Conservation (phyloP, 2,113 vertebrate species). For the Pedetes capensis region DNA sequence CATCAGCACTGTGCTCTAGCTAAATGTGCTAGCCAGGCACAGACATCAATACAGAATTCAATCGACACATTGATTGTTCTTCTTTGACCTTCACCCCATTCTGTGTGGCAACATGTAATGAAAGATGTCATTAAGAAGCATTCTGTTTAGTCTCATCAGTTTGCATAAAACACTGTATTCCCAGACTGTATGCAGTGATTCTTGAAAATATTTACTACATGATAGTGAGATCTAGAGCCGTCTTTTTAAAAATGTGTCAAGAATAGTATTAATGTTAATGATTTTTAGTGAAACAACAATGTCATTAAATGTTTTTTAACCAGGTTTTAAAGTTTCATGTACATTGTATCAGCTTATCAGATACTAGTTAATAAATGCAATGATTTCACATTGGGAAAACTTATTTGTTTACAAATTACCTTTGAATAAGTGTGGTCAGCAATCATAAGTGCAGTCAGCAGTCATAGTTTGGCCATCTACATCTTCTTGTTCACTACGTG, state of each 20-base stretch:
- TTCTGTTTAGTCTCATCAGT: neutral
- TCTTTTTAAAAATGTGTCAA: neutral
- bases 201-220: slow-evolving; percentile 27
- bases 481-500: neutral
- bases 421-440: neutral
- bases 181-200: neutral
- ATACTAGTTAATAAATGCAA: slow-evolving; percentile 30
- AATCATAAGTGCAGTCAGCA: neutral
- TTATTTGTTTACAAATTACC: slow-evolving; percentile 8
- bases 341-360: neutral
- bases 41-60: neutral
- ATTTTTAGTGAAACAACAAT: neutral
- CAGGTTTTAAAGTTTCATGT: slow-evolving; percentile 1
- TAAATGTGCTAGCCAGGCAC: neutral
- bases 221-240: neutral
- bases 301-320: neutral
- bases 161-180: neutral
- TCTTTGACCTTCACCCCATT: neutral
- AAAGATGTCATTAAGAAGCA: slow-evolving; percentile 12
- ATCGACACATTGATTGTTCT: neutral
- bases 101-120: neutral
- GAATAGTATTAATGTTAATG: neutral
- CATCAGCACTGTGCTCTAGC: neutral
- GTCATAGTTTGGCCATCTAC: slow-evolving; percentile 1
- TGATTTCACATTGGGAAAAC: slow-evolving; percentile 31